Evolutionary conservation across 2,797 vertebrate species (phyloP).

Genomic region (Toxotes lorentzi): DNA sequence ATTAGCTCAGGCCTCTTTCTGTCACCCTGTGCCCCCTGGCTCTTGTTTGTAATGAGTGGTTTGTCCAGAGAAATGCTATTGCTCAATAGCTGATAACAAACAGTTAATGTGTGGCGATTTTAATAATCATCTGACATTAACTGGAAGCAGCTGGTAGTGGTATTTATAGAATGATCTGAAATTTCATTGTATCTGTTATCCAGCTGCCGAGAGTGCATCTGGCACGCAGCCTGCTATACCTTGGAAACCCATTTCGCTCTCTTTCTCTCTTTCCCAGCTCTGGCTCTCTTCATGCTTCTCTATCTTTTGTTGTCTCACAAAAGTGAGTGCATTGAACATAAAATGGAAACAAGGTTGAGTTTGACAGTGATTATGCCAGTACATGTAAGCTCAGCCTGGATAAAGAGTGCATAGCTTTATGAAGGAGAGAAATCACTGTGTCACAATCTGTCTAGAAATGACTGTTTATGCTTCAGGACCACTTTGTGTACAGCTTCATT

Average conservation of each 20-base stretch:
- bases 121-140: constrained; percentile 86
- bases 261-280: constrained; percentile 30
- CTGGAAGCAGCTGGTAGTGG: constrained; percentile 85
- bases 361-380: constrained; percentile 9
- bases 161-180: constrained; percentile 91
- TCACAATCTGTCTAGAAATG: not conserved
- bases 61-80: constrained; percentile 70
- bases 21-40: constrained; percentile 25
- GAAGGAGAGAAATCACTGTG: not conserved
- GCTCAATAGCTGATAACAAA: constrained; percentile 69
- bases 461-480: not conserved
- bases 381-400: constrained; percentile 14
- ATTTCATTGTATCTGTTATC: constrained; percentile 87
- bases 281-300: constrained; percentile 35
- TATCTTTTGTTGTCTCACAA: constrained; percentile 41
- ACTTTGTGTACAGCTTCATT: not conserved
- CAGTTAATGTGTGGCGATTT: constrained; percentile 73
- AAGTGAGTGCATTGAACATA: constrained; percentile 54
- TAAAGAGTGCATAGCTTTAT: not conserved
- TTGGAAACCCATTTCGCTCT: constrained; percentile 61
- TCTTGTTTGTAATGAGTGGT: constrained; percentile 34
- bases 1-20: constrained; percentile 46
- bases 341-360: constrained; percentile 43
- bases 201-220: constrained; percentile 86
- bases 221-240: constrained; percentile 80